A percentile compares a stretch with the other conserved stretches of the same genome.
These are phyloP conservation scores for Holcopasites calliopsidis DNA, from an alignment of 1,140 invertebrate species.

Conservation along the genomic window DNA sequence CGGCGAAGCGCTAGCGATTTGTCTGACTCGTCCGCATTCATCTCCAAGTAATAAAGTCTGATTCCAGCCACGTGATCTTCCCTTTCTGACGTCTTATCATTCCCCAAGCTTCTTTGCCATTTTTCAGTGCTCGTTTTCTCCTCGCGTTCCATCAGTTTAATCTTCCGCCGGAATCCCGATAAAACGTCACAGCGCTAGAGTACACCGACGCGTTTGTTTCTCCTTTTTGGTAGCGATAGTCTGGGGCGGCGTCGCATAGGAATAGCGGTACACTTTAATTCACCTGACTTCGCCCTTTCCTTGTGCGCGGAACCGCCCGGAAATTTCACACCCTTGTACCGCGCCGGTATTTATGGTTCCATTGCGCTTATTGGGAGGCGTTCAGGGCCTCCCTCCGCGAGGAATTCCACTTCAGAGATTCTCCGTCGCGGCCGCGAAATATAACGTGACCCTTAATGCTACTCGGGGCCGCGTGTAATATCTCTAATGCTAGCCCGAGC, in stretches of 20 bases:
- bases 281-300: neutral
- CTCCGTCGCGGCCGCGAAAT: slow-evolving; percentile 29
- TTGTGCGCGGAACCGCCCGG: neutral
- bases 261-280: too few relatives aligned
- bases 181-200: slow-evolving; percentile 45
- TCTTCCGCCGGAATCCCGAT: slow-evolving; percentile 45
- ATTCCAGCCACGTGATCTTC: neutral
- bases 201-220: slow-evolving; percentile 27
- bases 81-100: neutral
- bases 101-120: neutral
- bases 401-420: neutral
- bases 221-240: neutral
- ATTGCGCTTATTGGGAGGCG: slow-evolving; percentile 31
- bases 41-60: slow-evolving; percentile 68
- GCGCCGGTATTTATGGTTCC: slow-evolving; percentile 28
- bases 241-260: too few relatives aligned
- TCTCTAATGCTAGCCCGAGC: slow-evolving; percentile 36
- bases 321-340: slow-evolving; percentile 7
- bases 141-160: slow-evolving; percentile 44
- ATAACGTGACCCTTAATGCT: slow-evolving; percentile 38
- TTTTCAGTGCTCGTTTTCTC: too few relatives aligned
- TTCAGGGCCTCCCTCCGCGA: neutral
- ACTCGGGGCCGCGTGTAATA: slow-evolving; percentile 31
- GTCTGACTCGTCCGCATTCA: slow-evolving; percentile 58
- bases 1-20: slow-evolving; percentile 58